phyloP scores from a whole-genome alignment of 1,140 invertebrate species.

The Drosophila bipectinata region DNA sequence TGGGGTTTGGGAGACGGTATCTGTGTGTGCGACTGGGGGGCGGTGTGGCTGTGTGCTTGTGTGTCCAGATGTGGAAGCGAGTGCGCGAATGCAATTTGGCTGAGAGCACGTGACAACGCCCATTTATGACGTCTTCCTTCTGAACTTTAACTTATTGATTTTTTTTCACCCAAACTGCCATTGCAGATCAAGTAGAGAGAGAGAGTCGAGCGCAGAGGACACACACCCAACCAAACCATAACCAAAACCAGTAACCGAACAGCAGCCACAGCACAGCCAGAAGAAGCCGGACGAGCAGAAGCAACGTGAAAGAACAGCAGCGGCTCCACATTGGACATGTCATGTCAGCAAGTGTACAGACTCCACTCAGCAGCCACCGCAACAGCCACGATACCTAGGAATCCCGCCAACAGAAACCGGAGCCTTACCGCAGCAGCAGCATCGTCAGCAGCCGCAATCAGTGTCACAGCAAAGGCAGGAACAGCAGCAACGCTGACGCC shows the following conservation, averaged over 20 bases:
- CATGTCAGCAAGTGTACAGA: constrained; percentile 84
- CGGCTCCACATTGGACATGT: constrained; percentile 82
- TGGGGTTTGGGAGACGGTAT: constrained; percentile 8
- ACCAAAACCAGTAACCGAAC: not conserved
- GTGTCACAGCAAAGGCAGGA: constrained; percentile 18
- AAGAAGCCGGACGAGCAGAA: constrained; percentile 17
- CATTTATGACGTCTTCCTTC: constrained; percentile 39
- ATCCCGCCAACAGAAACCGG: constrained; percentile 40
- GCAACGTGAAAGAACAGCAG: constrained; percentile 40
- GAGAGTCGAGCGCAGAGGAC: constrained; percentile 21
- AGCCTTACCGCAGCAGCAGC: constrained; percentile 28
- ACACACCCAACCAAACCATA: constrained; percentile 1
- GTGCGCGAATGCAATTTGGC: constrained; percentile 47
- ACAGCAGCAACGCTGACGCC: constrained; percentile 53
- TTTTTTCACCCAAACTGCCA: constrained; percentile 9
- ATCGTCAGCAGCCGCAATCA: constrained; percentile 23
- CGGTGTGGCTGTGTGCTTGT: not conserved
- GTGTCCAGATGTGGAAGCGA: constrained; percentile 1
- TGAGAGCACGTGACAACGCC: constrained; percentile 74
- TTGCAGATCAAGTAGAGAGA: constrained; percentile 63
- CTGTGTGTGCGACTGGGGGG: constrained; percentile 18
- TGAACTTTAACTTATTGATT: constrained; percentile 40
- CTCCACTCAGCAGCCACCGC: constrained; percentile 55
- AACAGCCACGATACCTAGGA: constrained; percentile 29
- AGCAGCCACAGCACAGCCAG: not conserved